A percentile compares a stretch with the other conserved stretches of the same genome.
These are phyloP conservation scores for Lasioglossum vierecki DNA, from an alignment of 2,888 invertebrate genomes.

Conservation along the genomic window DNA sequence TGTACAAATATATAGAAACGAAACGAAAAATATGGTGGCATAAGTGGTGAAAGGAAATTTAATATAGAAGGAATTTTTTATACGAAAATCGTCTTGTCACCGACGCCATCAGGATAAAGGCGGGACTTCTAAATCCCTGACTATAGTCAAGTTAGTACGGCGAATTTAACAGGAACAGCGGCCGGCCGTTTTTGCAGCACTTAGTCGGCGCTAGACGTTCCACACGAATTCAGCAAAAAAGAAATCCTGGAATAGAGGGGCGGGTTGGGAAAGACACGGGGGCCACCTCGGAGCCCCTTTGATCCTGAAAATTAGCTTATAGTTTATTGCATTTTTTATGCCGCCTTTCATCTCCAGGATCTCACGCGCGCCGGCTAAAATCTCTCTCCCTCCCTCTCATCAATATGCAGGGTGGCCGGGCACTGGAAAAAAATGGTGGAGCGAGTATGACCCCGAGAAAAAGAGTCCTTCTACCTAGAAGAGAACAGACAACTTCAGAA, in stretches of 20 bases:
- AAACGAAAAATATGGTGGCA: too few species aligned
- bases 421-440: constrained; percentile 39
- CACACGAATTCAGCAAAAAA: constrained; percentile 45
- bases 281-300: constrained; percentile 61
- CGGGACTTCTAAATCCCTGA: background rate
- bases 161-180: constrained; percentile 18
- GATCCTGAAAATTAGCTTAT: constrained; percentile 73
- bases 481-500: constrained; percentile 1
- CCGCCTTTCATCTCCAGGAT: constrained; percentile 70
- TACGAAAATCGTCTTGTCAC: background rate
- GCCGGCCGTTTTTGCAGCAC: constrained; percentile 52
- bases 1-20: too few species aligned
- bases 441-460: constrained; percentile 32
- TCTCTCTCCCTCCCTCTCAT: constrained; percentile 63
- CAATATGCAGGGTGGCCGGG: constrained; percentile 72
- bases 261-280: constrained; percentile 20
- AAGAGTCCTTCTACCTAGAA: constrained; percentile 9
- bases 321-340: constrained; percentile 73
- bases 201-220: constrained; percentile 45
- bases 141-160: constrained; percentile 12
- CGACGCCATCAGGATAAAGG: background rate
- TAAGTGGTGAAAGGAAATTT: background rate
- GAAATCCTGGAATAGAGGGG: constrained; percentile 32
- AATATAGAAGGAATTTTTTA: background rate
- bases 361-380: constrained; percentile 67